phyloP scores from a whole-genome alignment of 1,140 invertebrate genomes.

The Aphaenogaster ashmeadi region DNA sequence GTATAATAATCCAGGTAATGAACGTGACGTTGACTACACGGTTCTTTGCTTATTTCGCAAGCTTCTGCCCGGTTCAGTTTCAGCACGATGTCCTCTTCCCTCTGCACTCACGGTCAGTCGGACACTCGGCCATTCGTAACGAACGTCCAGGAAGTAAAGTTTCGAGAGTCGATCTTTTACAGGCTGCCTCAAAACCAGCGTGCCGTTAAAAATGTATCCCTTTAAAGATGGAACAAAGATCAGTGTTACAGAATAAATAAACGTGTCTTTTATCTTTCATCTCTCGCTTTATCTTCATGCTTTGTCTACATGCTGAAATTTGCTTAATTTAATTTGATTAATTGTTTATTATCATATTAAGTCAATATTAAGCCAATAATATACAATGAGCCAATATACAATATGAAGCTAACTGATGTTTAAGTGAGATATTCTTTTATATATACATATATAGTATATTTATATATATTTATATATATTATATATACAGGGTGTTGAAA shows the following conservation, averaged over 20 bases:
- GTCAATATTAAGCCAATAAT: neutral
- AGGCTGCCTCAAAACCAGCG: conserved; percentile 11
- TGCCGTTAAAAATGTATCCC: neutral
- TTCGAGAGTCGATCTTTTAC: conserved; percentile 22
- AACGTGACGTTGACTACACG: neutral
- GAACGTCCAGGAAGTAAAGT: conserved; percentile 34
- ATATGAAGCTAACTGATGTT: too few species aligned
- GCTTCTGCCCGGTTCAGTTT: neutral
- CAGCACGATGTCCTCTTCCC: conserved; percentile 7
- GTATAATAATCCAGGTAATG: neutral
- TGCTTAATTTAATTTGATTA: conserved; percentile 1
- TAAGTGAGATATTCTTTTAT: neutral
- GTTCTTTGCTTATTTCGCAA: conserved; percentile 14
- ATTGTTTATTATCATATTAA: neutral
- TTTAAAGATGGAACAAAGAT: neutral
- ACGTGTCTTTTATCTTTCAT: neutral
- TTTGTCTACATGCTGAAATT: neutral
- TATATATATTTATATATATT: too few species aligned
- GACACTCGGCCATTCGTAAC: conserved; percentile 26
- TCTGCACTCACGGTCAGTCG: conserved; percentile 18
- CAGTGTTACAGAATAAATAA: neutral
- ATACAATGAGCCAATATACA: neutral
- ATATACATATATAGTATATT: neutral
- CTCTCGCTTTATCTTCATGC: neutral
- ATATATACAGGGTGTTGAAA: too few species aligned